Conservation (phyloP, 2,113 vertebrate genomes). For the Bubo scandiacus region DNA sequence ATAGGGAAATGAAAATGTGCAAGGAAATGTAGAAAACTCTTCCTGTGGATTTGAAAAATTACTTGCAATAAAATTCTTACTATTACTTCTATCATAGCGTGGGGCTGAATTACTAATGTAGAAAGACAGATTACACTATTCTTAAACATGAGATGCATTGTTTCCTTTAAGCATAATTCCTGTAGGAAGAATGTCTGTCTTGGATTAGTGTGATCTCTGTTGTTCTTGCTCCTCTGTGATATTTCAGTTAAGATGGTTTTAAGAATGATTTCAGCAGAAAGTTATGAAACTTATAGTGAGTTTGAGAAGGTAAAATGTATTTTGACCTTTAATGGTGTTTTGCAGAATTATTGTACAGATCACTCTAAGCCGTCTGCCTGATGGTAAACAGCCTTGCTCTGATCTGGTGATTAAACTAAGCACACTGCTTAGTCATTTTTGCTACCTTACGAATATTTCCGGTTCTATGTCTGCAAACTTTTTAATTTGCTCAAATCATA, state of each 20-base stretch:
- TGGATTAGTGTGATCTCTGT: neutral
- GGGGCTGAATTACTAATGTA: neutral
- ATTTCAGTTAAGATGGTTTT: neutral
- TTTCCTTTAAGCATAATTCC: neutral
- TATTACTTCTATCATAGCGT: neutral
- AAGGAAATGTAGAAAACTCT: neutral
- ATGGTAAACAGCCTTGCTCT: neutral
- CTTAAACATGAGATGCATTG: neutral
- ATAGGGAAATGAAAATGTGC: neutral
- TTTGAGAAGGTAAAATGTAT: neutral
- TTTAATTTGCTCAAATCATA: neutral
- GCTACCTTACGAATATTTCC: neutral
- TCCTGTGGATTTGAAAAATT: neutral
- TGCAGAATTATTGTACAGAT: neutral
- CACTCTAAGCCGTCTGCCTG: neutral
- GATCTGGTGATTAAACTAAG: neutral
- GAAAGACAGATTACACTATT: neutral
- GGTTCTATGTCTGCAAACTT: neutral
- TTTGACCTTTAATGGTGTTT: neutral
- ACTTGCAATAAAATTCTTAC: neutral
- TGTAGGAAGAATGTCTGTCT: neutral
- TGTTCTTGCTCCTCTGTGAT: neutral
- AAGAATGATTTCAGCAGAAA: neutral
- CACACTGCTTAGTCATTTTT: neutral
- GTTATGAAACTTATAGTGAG: neutral